Conservation (phyloP, 2,113 vertebrate genomes). For the Colaptes auratus region DNA sequence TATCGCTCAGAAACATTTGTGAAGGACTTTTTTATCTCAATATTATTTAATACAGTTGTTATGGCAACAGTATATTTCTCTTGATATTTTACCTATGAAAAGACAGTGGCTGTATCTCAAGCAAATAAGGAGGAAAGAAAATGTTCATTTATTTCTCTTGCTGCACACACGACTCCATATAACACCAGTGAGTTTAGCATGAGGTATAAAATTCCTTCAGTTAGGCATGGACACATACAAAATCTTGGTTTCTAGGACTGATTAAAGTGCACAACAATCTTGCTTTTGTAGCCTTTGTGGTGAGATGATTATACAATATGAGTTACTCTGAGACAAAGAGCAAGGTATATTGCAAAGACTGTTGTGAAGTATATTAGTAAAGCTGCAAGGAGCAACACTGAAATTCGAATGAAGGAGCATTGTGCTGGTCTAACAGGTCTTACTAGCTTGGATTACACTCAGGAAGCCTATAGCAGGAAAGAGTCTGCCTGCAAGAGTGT, state of each 20-base stretch:
- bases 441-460: not conserved
- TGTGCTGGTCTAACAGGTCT: not conserved
- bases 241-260: not conserved
- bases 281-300: not conserved
- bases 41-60: conserved; percentile 66
- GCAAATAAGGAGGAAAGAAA: not conserved
- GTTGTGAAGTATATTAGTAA: not conserved
- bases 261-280: not conserved
- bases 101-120: not conserved
- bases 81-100: conserved; percentile 43
- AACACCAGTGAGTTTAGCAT: not conserved
- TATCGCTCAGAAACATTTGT: conserved; percentile 69
- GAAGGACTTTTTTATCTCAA: conserved; percentile 17
- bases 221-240: not conserved
- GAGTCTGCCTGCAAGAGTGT: not conserved
- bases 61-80: conserved; percentile 42
- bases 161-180: not conserved
- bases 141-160: not conserved
- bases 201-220: not conserved
- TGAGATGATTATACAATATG: not conserved
- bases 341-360: not conserved
- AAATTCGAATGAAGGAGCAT: not conserved
- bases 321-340: not conserved
- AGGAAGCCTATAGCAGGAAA: not conserved
- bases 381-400: not conserved